A percentile compares a stretch with the other conserved stretches of the same genome.
phyloP scores from a whole-genome alignment of 1,140 invertebrate genomes.

The Papilio glaucus region DNA sequence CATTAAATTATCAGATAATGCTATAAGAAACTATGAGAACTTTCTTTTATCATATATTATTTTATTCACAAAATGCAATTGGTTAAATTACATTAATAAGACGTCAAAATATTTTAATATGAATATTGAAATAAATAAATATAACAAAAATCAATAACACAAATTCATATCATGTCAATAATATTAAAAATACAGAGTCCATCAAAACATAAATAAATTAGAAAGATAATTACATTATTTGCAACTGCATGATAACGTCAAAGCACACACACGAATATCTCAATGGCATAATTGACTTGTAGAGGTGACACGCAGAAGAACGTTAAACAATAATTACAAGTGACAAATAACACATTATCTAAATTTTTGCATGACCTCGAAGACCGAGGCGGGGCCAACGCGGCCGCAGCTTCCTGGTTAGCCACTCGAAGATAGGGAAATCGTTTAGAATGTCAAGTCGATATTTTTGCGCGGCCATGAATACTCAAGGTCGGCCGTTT shows the following conservation, averaged over 20 bases:
- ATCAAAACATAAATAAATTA: not conserved
- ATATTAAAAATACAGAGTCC: too few species aligned
- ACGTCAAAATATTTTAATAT: too few species aligned
- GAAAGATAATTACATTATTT: not conserved
- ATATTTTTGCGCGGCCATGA: slow-evolving; percentile 81
- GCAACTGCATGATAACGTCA: not conserved
- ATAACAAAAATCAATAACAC: too few species aligned
- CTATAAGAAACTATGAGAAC: too few species aligned
- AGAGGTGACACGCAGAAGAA: slow-evolving; percentile 4
- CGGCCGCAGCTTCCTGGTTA: slow-evolving; percentile 76
- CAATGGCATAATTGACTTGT: slow-evolving; percentile 26
- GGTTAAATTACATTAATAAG: too few species aligned
- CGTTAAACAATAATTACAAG: slow-evolving; percentile 29
- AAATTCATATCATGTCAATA: too few species aligned
- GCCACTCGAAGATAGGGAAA: slow-evolving; percentile 76
- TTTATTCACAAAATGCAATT: too few species aligned
- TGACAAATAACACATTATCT: slow-evolving; percentile 42
- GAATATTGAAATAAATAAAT: too few species aligned
- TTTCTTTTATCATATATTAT: too few species aligned
- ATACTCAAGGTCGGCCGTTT: slow-evolving; percentile 71
- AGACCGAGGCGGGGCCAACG: slow-evolving; percentile 66
- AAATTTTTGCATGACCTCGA: slow-evolving; percentile 64
- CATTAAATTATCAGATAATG: too few species aligned
- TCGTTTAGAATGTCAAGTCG: slow-evolving; percentile 79
- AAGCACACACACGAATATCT: not conserved